Evolutionary conservation across 2,113 vertebrate species (phyloP), one percentile per base, ranked within the genome.

Genomic region (Phylloscopus trochiloides): DNA sequence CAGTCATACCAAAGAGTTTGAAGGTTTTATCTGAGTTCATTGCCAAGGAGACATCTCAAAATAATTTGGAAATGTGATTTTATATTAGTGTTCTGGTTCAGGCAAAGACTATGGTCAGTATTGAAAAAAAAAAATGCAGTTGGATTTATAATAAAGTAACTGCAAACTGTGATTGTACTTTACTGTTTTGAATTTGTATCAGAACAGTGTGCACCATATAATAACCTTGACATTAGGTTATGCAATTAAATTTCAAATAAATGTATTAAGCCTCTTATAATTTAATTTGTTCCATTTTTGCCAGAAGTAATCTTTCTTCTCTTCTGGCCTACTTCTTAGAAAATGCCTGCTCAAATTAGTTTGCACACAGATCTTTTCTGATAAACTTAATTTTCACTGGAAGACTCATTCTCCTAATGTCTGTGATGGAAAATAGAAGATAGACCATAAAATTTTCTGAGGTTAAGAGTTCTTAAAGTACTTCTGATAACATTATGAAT

Each of bases 241-340:
- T 87, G 40, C 72, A 94, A 94, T 95, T 97, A 78, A 92, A 96
- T 92, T 96, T 86, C 47, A 42, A 95, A 94, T 95, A 95, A 95
- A 86, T 66, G 40, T 94, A 95, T 95, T 93, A 93, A 97, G 82
- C 65, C 18, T 96, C 54, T 76, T 85, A 83, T 92, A 95, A 96
- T 94, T 97, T 92, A 93, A 96, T 97, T 97, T 95, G 73, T 55
- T 96, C 54, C 32, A 59, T 88, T 94, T 96, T 95, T 94, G 80
- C 92, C 93, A 92, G 86, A 93, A 97, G 62, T 95, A 80, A 95
- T 96, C 51, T 78, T 91, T 77, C 58, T 91, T 92, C 42, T 94
- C 20, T 88, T 94, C 47, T 94, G 88, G 57, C 67, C 85, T 94
- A 50, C 83, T 90, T 97, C 88, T 92, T 90, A 86, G 62, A 92